Evolutionary conservation across 2,888 invertebrate genomes (phyloP), one percentile per base, ranked within the genome.

Genomic region (Arenicola marina): DNA sequence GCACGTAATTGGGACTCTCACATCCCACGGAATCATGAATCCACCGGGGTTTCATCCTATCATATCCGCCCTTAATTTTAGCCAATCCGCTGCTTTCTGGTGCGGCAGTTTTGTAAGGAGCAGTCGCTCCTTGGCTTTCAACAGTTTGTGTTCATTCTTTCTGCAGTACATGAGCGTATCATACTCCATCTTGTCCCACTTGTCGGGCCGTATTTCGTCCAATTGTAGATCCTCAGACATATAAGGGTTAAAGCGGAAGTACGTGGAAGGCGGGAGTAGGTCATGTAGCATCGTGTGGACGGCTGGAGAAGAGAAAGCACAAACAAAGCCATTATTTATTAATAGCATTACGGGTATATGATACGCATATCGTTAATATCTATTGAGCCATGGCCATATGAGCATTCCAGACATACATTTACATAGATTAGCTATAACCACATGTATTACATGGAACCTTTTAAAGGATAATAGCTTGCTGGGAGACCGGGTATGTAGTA

Each of bases 231-330:
- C 89, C 78, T 91, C 89, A 61, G 91, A 89, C 61, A 95, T 85
- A 73, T 93, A 92, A 0, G 95, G 95, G 85, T 95, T 95, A 83
- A 95, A 90, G 3, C 95, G 88, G 83, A 87, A 94, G 83, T 95
- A 94, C 38, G 87, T 86, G 45, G 89, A 87, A 0, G 88, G 86
- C 0, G 91, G 90, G 15, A 82, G 70, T 4, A 81, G 71, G 62
- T 82, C 81, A 33, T 75, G 73, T 21, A 82, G 67, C 4, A 75
- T 73, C 4, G 72, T 70, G 67, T 82, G 81, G 3, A 92, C 91
- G 72, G 89, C 92, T 92, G 84, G 21, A 76, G 68, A 55, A 56
- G 26, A 51, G 11, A 53, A 38, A 38, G 43, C 11, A 38, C 11
- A 38, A 38, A 38, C n/a, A 38, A 15, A 38, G n/a, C 43, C n/a